Evolutionary conservation across 1,140 invertebrate species (phyloP), one percentile per base, ranked within the genome.

Genomic region (Archegozetes longisetosus): DNA sequence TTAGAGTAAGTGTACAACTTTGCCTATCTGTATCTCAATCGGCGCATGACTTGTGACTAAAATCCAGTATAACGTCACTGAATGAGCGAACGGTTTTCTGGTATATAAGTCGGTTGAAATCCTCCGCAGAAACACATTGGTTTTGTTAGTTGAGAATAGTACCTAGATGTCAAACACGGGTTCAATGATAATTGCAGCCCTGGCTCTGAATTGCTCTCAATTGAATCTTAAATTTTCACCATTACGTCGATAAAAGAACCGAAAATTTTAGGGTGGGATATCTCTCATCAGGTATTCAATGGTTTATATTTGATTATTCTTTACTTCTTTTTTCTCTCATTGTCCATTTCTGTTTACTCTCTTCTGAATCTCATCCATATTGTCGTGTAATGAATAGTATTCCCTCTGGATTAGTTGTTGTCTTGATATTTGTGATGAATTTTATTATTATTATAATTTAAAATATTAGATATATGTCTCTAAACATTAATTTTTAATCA

Each of bases 211-310:
- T 22, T 46, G 20, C 12, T 57, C 55, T 3, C 22, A 9, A 20
- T 9, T 14, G n/a, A 2, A 20, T 51, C 13, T 25, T 49, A 58
- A 51, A 12, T 32, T 58, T 58, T 27, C 17, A 58, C 2, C 48
- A 58, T 58, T 58, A 14, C 57, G n/a, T 40, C 57, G 24, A 52
- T 50, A 51, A 58, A 20, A 14, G n/a, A 23, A 58, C n/a, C 17
- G 22, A 20, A 58, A 27, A 49, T 58, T 58, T 58, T 51, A 24
- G 57, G 57, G 57, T 50, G 48, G 57, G 57, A 46, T 49, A 22
- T 25, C 50, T 49, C 57, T 50, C 57, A 17, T n/a, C 57, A 58
- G 57, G 57, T 58, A 57, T 12, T 4, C 47, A 14, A 50, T 50
- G n/a, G n/a, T 20, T 4, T 6, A 17, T 2, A 22, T 51, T 12